Conservation (phyloP, 2,888 invertebrate genomes). For the Epistrophella euchroma region DNA sequence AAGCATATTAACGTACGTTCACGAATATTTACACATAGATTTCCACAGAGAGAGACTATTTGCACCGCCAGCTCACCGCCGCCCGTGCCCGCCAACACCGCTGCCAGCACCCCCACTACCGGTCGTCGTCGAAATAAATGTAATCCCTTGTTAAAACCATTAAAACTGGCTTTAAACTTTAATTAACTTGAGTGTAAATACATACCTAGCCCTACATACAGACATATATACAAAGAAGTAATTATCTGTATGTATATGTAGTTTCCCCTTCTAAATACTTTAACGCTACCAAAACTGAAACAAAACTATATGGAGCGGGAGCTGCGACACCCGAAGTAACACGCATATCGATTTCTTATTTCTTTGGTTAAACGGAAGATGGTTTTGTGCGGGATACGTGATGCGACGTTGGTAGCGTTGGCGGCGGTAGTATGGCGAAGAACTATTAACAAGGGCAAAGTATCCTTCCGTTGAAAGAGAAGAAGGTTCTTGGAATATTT, state of each 20-base stretch:
- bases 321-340: conserved; percentile 23
- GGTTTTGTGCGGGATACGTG: neutral
- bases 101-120: neutral
- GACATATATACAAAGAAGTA: neutral
- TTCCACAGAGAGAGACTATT: conserved; percentile 33
- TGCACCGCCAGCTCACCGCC: neutral
- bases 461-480: conserved; percentile 8
- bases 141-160: conserved; percentile 75
- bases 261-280: conserved; percentile 54
- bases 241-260: neutral
- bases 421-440: neutral
- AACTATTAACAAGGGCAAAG: conserved; percentile 27
- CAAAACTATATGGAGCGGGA: neutral
- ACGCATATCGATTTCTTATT: conserved; percentile 64
- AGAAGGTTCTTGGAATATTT: conserved; percentile 14
- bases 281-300: conserved; percentile 30
- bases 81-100: neutral
- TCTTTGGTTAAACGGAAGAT: conserved; percentile 43
- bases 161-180: conserved; percentile 76
- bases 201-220: too few species aligned
- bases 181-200: conserved; percentile 77
- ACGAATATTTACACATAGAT: conserved; percentile 26
- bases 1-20: conserved; percentile 43
- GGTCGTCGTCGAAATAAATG: conserved; percentile 58
- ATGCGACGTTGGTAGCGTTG: too few species aligned